phyloP scores from a whole-genome alignment of 2,113 vertebrate genomes.

The Grammomys dolichurus region DNA sequence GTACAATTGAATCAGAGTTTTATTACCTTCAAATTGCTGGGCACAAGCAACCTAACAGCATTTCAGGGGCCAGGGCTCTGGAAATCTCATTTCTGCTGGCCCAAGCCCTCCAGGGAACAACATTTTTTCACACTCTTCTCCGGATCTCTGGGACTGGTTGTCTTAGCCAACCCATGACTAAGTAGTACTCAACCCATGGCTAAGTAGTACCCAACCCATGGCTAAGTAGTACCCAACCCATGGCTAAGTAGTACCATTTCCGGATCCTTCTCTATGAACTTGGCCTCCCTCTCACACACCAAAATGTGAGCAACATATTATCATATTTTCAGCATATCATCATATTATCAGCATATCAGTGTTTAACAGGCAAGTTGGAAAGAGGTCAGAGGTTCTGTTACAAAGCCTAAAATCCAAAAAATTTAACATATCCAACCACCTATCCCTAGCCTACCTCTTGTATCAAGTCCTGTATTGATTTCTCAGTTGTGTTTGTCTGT shows the following conservation, averaged over 20 bases:
- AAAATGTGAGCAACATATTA: neutral
- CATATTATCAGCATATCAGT: accelerated
- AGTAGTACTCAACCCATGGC: accelerated
- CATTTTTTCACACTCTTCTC: neutral
- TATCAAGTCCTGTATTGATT: neutral
- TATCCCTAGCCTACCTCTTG: neutral
- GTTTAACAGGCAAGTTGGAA: neutral
- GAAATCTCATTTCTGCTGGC: constrained; percentile 54
- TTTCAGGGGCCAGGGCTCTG: constrained; percentile 25
- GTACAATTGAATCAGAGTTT: constrained; percentile 68
- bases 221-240: neutral
- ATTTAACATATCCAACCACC: too few species aligned
- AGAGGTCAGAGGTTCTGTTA: neutral
- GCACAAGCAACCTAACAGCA: constrained; percentile 49
- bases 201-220: too few species aligned
- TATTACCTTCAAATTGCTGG: constrained; percentile 69
- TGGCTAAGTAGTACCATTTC: neutral
- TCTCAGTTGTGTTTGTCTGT: neutral
- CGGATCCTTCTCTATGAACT: neutral
- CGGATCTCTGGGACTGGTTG: neutral
- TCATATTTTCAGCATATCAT: accelerated
- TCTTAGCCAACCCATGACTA: neutral
- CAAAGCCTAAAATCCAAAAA: neutral
- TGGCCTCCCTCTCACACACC: neutral
- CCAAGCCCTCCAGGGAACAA: neutral